A percentile compares a stretch with the other conserved stretches of the same genome.
These are phyloP conservation scores for Callithrix jacchus DNA, from an alignment of 2,113 vertebrate genomes.

Conservation along the genomic window DNA sequence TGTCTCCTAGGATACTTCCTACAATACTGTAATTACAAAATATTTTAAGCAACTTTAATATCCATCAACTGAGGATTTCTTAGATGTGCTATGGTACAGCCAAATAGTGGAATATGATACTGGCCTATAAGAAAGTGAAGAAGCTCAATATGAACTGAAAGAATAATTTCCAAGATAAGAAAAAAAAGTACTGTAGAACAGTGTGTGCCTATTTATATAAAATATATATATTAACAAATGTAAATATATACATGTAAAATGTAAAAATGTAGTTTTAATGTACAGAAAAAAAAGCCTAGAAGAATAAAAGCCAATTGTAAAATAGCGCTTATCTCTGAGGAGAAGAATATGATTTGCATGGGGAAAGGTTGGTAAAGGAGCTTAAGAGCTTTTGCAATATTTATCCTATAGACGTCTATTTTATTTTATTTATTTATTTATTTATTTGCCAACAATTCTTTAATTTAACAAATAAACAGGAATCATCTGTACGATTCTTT, in stretches of 20 bases:
- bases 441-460: slow-evolving; percentile 90
- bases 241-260: background rate
- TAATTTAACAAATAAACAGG: slow-evolving; percentile 92
- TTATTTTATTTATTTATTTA: too few species aligned
- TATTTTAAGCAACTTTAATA: background rate
- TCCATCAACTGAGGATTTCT: background rate
- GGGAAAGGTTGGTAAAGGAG: background rate
- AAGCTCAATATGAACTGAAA: background rate
- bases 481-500: slow-evolving; percentile 87
- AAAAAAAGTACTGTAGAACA: background rate
- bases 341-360: background rate
- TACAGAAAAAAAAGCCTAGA: background rate
- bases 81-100: background rate
- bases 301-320: background rate
- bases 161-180: background rate
- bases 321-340: background rate
- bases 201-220: background rate
- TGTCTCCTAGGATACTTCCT: background rate
- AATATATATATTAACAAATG: background rate
- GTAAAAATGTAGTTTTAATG: background rate
- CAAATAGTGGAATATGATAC: background rate
- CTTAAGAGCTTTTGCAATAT: background rate
- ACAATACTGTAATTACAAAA: background rate
- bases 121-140: background rate
- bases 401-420: background rate